These are phyloP conservation scores for Muscicapa comitata DNA, from an alignment of 2,797 vertebrate species.

Conservation along the genomic window DNA sequence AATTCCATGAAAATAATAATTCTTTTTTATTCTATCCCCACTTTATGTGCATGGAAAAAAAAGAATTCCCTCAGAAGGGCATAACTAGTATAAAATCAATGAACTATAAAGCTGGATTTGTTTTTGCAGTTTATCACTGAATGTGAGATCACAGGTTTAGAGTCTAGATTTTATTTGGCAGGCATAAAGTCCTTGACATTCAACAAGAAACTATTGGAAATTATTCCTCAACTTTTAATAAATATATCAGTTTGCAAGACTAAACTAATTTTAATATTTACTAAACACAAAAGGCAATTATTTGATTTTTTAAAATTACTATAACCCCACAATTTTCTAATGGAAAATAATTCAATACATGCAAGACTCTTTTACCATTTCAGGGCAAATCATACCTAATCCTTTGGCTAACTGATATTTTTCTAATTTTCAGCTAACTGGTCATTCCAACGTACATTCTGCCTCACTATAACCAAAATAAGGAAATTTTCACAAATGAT, in stretches of 20 bases:
- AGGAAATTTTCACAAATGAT: not conserved
- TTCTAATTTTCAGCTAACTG: not conserved
- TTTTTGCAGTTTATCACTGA: not conserved
- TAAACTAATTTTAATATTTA: not conserved
- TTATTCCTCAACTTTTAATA: not conserved
- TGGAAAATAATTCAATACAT: not conserved
- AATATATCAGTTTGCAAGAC: not conserved
- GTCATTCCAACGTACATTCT: not conserved
- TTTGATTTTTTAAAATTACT: not conserved
- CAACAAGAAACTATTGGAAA: not conserved
- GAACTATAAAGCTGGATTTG: not conserved
- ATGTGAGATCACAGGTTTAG: not conserved
- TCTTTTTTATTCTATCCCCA: not conserved
- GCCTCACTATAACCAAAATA: not conserved
- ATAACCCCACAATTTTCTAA: not conserved
- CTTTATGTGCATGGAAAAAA: not conserved
- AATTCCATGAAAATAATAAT: not conserved
- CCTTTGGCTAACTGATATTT: not conserved
- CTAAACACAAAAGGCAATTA: not conserved
- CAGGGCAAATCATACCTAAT: not conserved
- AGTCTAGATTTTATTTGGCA: not conserved
- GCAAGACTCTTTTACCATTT: not conserved
- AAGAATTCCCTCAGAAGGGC: not conserved
- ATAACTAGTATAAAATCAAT: slow-evolving; percentile 5
- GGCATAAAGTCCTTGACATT: not conserved